Percentiles rank a stretch among this genome's conserved stretches.
Conservation (phyloP, 2,797 vertebrate species). For the Molossus alvarezi region DNA sequence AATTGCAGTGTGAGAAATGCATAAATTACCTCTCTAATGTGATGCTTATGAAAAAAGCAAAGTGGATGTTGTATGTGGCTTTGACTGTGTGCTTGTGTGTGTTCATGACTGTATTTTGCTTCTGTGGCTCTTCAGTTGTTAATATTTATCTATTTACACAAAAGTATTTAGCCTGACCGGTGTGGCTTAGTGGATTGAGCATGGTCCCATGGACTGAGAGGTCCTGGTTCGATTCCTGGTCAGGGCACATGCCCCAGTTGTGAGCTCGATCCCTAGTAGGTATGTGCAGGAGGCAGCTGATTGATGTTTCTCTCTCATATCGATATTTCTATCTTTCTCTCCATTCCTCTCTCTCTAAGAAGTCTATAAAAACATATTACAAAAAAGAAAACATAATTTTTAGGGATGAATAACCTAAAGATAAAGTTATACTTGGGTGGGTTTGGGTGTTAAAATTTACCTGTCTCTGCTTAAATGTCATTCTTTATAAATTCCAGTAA, state of each 20-base stretch:
- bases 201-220: no score
- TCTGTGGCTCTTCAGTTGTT: conserved; percentile 79
- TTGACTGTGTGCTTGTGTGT: conserved; percentile 51
- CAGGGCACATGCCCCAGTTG: no score
- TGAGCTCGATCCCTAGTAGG: no score
- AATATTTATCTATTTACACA: conserved; percentile 79
- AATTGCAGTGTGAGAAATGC: conserved; percentile 7
- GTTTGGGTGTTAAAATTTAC: conserved; percentile 59
- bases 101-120: conserved; percentile 64
- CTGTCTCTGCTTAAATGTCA: conserved; percentile 30
- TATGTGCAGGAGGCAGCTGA: no score
- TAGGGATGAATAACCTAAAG: not conserved
- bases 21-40: conserved; percentile 73
- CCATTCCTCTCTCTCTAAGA: no score
- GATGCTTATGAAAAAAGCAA: conserved; percentile 76
- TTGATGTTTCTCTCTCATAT: no score
- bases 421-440: conserved; percentile 30
- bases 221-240: no score
- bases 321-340: no score
- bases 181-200: no score
- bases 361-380: no score
- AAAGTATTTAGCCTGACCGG: not conserved
- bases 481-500: conserved; percentile 63
- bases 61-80: conserved; percentile 49
- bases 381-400: not conserved